phyloP scores from a whole-genome alignment of 1,140 invertebrate genomes.

The Neuroterus valhalla region DNA sequence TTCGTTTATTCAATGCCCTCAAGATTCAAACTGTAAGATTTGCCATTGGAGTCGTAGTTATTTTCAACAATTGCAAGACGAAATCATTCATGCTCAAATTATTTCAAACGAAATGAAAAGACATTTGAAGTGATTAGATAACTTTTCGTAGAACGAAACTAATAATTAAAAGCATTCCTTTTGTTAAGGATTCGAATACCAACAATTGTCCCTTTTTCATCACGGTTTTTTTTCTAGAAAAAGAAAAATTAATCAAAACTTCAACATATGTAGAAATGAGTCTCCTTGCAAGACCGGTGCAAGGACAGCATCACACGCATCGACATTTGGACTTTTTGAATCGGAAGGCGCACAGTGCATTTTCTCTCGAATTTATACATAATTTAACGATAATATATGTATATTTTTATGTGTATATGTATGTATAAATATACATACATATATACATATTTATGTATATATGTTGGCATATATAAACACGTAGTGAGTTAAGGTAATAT shows the following conservation, averaged over 20 bases:
- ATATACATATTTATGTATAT: conserved; percentile 68
- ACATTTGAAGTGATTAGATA: no score
- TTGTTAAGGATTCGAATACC: background rate
- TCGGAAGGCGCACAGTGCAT: conserved; percentile 63
- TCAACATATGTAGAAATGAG: no score
- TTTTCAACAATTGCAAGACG: no score
- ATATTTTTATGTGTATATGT: conserved; percentile 55
- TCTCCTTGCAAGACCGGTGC: no score
- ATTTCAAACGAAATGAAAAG: no score
- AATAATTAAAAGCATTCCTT: background rate
- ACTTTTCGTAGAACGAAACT: no score
- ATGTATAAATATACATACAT: conserved; percentile 60
- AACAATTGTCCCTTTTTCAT: background rate
- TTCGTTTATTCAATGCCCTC: no score
- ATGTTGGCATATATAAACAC: conserved; percentile 73
- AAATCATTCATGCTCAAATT: no score
- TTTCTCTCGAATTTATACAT: conserved; percentile 48
- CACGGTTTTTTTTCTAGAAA: background rate
- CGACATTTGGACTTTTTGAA: conserved; percentile 62
- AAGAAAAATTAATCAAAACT: background rate
- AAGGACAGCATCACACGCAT: background rate
- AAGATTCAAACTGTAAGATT: no score
- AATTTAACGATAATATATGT: conserved; percentile 48
- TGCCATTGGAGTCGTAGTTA: no score
- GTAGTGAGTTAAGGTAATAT: conserved; percentile 75